Evolutionary conservation across 2,113 vertebrate genomes (phyloP), one percentile per base, ranked within the genome.

Genomic region (Spilogale gracilis): DNA sequence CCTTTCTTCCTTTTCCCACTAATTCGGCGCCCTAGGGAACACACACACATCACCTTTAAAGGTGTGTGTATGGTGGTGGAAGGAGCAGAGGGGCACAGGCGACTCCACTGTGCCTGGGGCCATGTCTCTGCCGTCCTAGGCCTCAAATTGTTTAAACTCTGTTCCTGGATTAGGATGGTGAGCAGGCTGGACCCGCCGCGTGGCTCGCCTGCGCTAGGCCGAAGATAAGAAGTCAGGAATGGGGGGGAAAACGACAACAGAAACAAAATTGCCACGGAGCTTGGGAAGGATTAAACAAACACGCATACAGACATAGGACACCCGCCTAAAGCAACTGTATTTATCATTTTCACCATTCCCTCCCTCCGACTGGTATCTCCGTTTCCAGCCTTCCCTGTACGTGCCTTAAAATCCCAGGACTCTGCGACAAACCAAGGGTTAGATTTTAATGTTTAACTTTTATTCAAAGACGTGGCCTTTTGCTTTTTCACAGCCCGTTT

Each of bases 401-500:
- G 2, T 79, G 9, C 30, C 23, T 89, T 43, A 78, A 91, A 82
- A 43, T 65, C 30, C 45, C 4, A 14, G 50, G 56, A 71, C 58
- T 56, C 74, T 76, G n/a, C 50, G 32, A 85, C 25, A 89, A 73
- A 58, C 10, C 32, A 16, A 50, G 32, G 52, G 61, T 43, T 50
- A 48, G 65, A 58, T 23, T 94, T 65, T 60, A 74, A 93, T 17
- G 58, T 43, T 81, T 43, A 25, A 10, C 8, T 85, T 96, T n/a
- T 82, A 80, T 90, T 92, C 45, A 61, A 67, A 95, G 38, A 65
- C 54, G 58, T 21, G 38, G 83, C 83, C 60, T 91, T 82, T 63
- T 73, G 81, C 91, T 78, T 89, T 65, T 93, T 50, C 96, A 60
- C 71, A 89, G 73, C 56, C 79, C 18, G 8, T 52, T 92, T 96